Evolutionary conservation across 2,888 invertebrate species (phyloP).

Genomic region (Agrochola lychnidis): DNA sequence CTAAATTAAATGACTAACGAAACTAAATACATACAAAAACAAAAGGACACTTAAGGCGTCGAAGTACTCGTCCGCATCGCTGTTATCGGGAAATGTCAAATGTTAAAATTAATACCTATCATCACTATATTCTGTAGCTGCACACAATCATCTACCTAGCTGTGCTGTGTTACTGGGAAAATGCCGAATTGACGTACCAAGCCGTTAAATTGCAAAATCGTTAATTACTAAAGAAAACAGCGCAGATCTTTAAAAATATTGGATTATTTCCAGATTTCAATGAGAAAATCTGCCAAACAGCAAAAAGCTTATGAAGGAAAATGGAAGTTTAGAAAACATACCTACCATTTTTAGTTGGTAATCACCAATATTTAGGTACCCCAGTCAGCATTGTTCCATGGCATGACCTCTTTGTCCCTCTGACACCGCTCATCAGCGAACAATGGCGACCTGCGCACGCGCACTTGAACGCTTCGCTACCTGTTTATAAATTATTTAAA

Average conservation of each 20-base stretch:
- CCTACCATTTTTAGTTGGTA: constrained; percentile 2
- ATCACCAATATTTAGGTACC: constrained; percentile 49
- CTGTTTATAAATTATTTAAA: constrained; percentile 72
- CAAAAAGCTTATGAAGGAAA: background rate
- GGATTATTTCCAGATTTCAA: background rate
- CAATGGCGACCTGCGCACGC: constrained; percentile 82
- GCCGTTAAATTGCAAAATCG: background rate
- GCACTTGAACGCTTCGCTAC: constrained; percentile 77
- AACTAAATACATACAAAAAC: no score
- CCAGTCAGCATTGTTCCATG: constrained; percentile 68
- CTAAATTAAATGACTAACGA: no score
- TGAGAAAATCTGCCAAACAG: background rate
- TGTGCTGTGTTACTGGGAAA: background rate
- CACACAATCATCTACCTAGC: background rate
- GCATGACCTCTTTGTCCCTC: constrained; percentile 74
- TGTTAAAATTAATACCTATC: constrained; percentile 16
- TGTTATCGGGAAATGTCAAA: no score
- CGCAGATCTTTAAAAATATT: no score
- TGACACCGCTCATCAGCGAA: constrained; percentile 76
- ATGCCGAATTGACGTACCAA: background rate
- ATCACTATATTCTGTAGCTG: background rate
- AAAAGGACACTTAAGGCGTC: no score
- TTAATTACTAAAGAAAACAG: no score
- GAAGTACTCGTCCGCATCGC: no score
- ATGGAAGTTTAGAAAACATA: background rate